A percentile compares a stretch with the other conserved stretches of the same genome.
Evolutionary conservation across 2,113 vertebrate species (phyloP).

Genomic region (Ammodramus savannarum): DNA sequence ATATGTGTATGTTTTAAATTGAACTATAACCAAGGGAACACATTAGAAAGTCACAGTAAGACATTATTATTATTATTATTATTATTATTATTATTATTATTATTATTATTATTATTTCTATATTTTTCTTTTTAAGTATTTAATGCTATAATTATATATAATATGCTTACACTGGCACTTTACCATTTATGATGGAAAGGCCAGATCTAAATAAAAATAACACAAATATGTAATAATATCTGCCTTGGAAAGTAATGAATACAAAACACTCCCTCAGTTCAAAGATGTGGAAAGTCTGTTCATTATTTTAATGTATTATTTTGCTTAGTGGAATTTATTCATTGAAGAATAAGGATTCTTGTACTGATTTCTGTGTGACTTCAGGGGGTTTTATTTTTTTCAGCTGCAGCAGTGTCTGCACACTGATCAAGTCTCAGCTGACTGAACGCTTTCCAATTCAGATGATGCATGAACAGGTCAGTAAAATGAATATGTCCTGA

Average conservation of each 20-base stretch:
- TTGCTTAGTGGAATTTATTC: neutral
- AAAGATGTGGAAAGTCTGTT: neutral
- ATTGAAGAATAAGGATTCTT: neutral
- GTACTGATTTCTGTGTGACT: neutral
- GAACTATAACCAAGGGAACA: neutral
- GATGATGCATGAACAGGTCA: neutral
- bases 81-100: no score
- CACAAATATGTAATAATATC: neutral
- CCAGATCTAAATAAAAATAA: neutral
- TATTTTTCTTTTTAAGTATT: neutral
- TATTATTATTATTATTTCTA: neutral
- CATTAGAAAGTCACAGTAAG: neutral
- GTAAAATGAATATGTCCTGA: neutral
- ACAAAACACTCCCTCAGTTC: neutral
- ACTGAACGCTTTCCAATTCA: neutral
- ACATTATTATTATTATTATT: neutral
- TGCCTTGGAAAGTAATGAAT: neutral
- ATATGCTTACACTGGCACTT: neutral
- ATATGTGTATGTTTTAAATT: neutral
- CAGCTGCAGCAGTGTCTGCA: neutral
- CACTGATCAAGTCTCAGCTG: neutral
- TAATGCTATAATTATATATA: neutral
- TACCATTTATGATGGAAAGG: neutral
- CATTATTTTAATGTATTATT: neutral
- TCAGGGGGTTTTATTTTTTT: neutral